Conservation (phyloP, 2,113 vertebrate genomes). For the Embiotoca jacksoni region DNA sequence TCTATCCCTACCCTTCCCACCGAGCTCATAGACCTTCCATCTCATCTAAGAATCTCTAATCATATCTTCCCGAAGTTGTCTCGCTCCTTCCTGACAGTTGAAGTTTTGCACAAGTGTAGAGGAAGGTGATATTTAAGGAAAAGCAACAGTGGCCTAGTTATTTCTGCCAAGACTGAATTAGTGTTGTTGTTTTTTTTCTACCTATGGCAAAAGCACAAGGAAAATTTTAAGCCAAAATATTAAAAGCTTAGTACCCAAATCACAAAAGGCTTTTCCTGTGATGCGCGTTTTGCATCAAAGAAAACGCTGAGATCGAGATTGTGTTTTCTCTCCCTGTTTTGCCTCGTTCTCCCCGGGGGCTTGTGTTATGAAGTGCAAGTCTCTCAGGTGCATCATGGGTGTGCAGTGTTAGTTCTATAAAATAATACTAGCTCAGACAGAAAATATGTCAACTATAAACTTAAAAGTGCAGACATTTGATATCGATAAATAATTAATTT, state of each 20-base stretch:
- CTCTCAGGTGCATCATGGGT: not conserved
- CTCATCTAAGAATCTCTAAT: slow-evolving; percentile 67
- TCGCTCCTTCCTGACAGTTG: slow-evolving; percentile 59
- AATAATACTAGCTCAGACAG: not conserved
- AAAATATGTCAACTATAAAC: not conserved
- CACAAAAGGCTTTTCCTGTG: slow-evolving; percentile 47
- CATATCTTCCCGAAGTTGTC: slow-evolving; percentile 55
- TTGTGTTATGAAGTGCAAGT: slow-evolving; percentile 12
- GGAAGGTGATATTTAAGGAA: slow-evolving; percentile 35
- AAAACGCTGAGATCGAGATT: slow-evolving; percentile 40
- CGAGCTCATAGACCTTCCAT: slow-evolving; percentile 32
- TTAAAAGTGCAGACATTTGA: not conserved
- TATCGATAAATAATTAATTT: not conserved
- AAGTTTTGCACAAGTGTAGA: slow-evolving; percentile 50
- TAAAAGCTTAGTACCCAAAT: slow-evolving; percentile 54
- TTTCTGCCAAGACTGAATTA: slow-evolving; percentile 36
- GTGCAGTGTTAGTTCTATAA: not conserved
- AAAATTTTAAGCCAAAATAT: slow-evolving; percentile 34
- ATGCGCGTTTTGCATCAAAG: slow-evolving; percentile 57
- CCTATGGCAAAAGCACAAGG: slow-evolving; percentile 44
- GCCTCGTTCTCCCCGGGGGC: slow-evolving; percentile 7
- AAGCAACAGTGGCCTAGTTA: slow-evolving; percentile 69
- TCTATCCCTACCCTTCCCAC: slow-evolving; percentile 49
- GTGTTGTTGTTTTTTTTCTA: slow-evolving; percentile 29
- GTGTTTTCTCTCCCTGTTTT: slow-evolving; percentile 23